A percentile compares a stretch with the other conserved stretches of the same genome.
phyloP scores from a whole-genome alignment of 2,113 vertebrate genomes.

The Xiphias gladius region DNA sequence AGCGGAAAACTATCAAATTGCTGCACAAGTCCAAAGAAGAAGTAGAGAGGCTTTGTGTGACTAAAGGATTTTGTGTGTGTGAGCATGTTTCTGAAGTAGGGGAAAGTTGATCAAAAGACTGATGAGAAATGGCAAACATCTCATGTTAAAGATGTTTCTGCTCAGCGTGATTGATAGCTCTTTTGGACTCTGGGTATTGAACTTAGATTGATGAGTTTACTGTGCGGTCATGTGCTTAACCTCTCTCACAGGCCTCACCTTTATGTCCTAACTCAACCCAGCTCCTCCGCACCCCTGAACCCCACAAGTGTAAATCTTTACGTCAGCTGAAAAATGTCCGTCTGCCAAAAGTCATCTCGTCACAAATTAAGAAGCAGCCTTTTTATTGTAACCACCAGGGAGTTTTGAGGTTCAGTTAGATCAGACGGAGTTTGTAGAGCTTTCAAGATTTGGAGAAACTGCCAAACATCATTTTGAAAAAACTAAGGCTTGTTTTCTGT shows the following conservation, averaged over 20 bases:
- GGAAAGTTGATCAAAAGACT: constrained; percentile 8
- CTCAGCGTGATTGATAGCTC: constrained; percentile 61
- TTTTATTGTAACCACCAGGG: constrained; percentile 11
- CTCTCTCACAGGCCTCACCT: constrained; percentile 64
- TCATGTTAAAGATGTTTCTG: constrained; percentile 58
- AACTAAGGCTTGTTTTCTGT: constrained; percentile 15
- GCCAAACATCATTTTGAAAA: constrained; percentile 18
- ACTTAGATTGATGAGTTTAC: constrained; percentile 63
- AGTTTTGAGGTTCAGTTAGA: constrained; percentile 26
- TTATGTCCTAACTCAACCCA: constrained; percentile 51
- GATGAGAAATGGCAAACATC: constrained; percentile 20
- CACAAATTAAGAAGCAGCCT: background rate
- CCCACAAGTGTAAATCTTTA: constrained; percentile 59
- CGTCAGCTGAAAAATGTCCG: constrained; percentile 18
- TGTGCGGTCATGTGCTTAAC: constrained; percentile 56
- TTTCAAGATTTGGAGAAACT: constrained; percentile 28
- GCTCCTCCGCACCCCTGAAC: constrained; percentile 59
- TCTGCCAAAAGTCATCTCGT: constrained; percentile 17
- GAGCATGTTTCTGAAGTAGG: background rate
- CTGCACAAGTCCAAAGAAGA: constrained; percentile 10
- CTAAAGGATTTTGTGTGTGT: constrained; percentile 17
- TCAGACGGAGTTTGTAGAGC: constrained; percentile 21
- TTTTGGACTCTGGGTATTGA: constrained; percentile 35
- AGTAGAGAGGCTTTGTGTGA: constrained; percentile 7
- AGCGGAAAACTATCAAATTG: constrained; percentile 48